Evolutionary conservation across 1,140 invertebrate species (phyloP), one percentile per base, ranked within the genome.

Genomic region (Bursaphelenchus mucronatus): DNA sequence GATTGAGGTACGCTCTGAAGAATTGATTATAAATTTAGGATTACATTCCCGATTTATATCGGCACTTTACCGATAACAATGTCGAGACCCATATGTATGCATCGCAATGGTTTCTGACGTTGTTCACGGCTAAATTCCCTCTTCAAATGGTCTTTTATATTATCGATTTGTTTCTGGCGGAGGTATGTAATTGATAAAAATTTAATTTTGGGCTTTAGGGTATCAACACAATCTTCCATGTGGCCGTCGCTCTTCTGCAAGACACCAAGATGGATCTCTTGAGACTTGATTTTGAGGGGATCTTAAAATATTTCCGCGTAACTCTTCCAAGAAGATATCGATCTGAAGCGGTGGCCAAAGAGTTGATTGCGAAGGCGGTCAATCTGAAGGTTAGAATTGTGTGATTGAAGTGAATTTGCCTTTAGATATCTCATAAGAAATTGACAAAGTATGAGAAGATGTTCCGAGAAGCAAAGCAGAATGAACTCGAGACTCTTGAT

Each of bases 1-100:
- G 11, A 89, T 97, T 85, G 89, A 95, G 85, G 90, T 91, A 82
- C 82, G 68, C 56, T 69, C 64, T 10, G 11, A 41, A 40, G 17
- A 57, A 17, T 66, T 50, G 10, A 50, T 56, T 64, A 9, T 0
- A 84, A 30, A 82, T 69, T 15, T 89, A 88, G 83, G 93, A 97
- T 82, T 90, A 95, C 82, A 81, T 96, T 54, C 88, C 89, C 0
- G 91, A 94, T 69, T 82, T 98, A 49, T 89, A 89, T 76, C 87
- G 88, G 66, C 95, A 98, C 83, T 97, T 98, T 83, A 85, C 85
- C 69, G 89, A 91, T 78, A 87, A 92, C 78, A 89, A 90, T 46
- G 88, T 98, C 51, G 95, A 98, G 83, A 89, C 92, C 59, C 95
- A 98, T 84, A 99, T 98, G 95, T 99, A 92, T 83, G 95, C 94